phyloP scores from a whole-genome alignment of 2,113 vertebrate genomes.

The Zootoca vivipara region DNA sequence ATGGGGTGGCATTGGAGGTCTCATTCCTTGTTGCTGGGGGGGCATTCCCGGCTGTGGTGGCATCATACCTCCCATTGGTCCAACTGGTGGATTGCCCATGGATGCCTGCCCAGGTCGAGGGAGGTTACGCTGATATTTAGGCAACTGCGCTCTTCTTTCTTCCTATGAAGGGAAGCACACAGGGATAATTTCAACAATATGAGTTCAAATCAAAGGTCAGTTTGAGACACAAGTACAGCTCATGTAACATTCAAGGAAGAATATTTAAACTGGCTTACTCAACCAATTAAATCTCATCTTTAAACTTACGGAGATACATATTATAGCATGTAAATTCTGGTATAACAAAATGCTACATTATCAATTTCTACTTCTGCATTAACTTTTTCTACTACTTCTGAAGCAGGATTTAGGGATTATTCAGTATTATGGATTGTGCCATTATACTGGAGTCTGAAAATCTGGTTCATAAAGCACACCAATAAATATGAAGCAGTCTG shows the following conservation, averaged over 20 bases:
- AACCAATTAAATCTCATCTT: not conserved
- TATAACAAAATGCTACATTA: not conserved
- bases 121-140: slow-evolving; percentile 93
- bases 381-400: not conserved
- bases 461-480: not conserved
- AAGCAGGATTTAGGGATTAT: not conserved
- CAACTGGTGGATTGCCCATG: slow-evolving; percentile 85
- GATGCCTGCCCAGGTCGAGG: slow-evolving; percentile 89
- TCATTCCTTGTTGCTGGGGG: slow-evolving; percentile 92
- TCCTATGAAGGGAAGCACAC: slow-evolving; percentile 79
- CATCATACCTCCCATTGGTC: slow-evolving; percentile 91
- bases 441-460: not conserved
- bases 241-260: not conserved
- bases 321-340: not conserved
- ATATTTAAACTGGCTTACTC: not conserved
- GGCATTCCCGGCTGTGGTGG: slow-evolving; percentile 88
- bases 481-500: not conserved
- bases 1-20: slow-evolving; percentile 89
- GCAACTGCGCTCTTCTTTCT: slow-evolving; percentile 93
- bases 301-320: not conserved
- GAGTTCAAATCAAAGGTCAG: not conserved
- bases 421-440: not conserved
- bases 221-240: not conserved
- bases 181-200: not conserved
- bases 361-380: not conserved